These are phyloP conservation scores for Micoletzkya japonica DNA, from an alignment of 2,888 invertebrate genomes.

Conservation along the genomic window DNA sequence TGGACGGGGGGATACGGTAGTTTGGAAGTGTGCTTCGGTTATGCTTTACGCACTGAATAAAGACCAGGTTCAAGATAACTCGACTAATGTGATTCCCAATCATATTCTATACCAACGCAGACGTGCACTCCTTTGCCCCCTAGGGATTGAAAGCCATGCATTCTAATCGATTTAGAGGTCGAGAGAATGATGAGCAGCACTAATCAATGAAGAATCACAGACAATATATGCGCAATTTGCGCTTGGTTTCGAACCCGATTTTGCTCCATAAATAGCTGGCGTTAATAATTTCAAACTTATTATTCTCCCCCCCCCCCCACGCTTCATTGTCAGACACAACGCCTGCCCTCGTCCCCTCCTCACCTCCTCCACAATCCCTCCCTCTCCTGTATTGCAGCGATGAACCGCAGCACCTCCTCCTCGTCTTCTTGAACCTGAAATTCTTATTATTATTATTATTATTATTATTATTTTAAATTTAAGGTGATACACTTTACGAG, in stretches of 20 bases:
- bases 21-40: not conserved
- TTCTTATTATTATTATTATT: not conserved
- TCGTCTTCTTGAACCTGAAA: constrained; percentile 24
- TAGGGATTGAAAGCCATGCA: no score
- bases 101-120: no score
- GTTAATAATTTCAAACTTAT: no score
- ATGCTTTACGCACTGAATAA: not conserved
- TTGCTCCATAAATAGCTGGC: not conserved
- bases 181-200: no score
- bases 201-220: not conserved
- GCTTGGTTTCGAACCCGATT: not conserved
- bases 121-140: no score
- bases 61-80: not conserved
- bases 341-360: not conserved
- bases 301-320: not conserved
- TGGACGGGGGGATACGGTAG: not conserved
- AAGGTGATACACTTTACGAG: not conserved
- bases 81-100: no score
- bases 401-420: constrained; percentile 27
- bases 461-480: not conserved
- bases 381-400: constrained; percentile 8
- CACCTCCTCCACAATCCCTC: constrained; percentile 29
- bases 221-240: not conserved
- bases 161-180: no score
- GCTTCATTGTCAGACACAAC: constrained; percentile 1